phyloP scores from a whole-genome alignment of 37 sponge, comb jelly and placozoan genomes.

The Diacarnus erythraeanus region DNA sequence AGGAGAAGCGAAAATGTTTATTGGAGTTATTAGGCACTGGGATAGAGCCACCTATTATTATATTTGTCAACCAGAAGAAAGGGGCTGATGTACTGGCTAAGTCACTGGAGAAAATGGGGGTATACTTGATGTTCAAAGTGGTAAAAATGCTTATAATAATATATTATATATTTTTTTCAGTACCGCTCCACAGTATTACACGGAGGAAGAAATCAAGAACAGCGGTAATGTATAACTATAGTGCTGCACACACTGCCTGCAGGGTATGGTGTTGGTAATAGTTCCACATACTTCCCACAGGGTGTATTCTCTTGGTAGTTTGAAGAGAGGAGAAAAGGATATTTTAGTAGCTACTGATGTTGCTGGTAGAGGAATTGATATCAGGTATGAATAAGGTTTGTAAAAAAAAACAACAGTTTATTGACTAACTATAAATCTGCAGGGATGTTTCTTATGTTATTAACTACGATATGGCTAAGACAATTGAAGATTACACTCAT shows the following conservation, averaged over 20 bases:
- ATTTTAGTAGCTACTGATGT: conserved; percentile 99
- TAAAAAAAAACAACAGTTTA: background rate
- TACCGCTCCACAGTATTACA: conserved; percentile 87
- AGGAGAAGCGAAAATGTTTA: conserved; percentile 85
- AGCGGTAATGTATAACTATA: conserved; percentile 63
- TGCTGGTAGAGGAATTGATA: conserved; percentile 98
- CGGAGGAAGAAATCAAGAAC: conserved; percentile 97
- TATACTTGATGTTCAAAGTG: too few species aligned
- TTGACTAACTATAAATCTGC: background rate
- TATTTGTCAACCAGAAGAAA: conserved; percentile 99
- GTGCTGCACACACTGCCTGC: background rate
- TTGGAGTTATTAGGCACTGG: conserved; percentile 70
- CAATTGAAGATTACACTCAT: conserved; percentile 95
- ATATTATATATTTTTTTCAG: conserved; percentile 11
- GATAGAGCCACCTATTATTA: conserved; percentile 95
- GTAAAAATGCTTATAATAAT: background rate
- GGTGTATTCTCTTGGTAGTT: conserved; percentile 87
- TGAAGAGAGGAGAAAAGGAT: conserved; percentile 94
- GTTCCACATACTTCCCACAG: conserved; percentile 19
- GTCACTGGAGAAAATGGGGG: conserved; percentile 98
- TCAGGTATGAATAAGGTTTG: conserved; percentile 54
- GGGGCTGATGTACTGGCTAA: conserved; percentile 93
- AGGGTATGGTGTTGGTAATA: background rate
- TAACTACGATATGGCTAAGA: conserved; percentile 99
- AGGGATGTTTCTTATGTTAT: conserved; percentile 96